These are phyloP conservation scores for Pammene aurita DNA, from an alignment of 2,888 invertebrate genomes.

Conservation along the genomic window DNA sequence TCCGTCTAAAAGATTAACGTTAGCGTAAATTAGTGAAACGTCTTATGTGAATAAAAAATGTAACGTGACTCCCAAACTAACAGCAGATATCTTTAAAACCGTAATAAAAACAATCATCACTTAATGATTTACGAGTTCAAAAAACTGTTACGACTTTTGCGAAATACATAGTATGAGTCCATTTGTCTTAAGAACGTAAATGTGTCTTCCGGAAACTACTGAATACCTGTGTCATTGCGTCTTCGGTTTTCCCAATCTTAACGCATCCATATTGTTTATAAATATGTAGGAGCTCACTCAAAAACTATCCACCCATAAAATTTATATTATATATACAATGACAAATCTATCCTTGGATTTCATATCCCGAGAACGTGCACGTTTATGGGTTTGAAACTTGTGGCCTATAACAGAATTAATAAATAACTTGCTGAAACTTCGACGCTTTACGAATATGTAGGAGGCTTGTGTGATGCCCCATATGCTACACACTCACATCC, in stretches of 20 bases:
- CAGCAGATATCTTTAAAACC: neutral
- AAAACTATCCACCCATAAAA: neutral
- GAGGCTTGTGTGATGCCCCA: no score
- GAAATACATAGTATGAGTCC: neutral
- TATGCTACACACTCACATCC: no score
- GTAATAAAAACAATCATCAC: conserved; percentile 1
- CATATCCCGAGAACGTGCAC: neutral
- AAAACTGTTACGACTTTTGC: neutral
- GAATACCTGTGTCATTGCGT: conserved; percentile 1
- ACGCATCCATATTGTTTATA: neutral
- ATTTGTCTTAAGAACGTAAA: neutral
- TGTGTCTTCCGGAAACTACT: neutral
- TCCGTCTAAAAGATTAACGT: conserved; percentile 6
- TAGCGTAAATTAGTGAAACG: neutral
- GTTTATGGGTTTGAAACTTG: no score
- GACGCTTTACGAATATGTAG: no score
- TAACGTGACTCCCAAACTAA: neutral
- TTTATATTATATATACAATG: neutral
- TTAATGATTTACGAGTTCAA: neutral
- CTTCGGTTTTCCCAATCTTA: neutral
- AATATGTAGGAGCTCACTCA: neutral
- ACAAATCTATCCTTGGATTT: neutral
- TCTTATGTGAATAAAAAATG: neutral
- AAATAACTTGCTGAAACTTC: no score
- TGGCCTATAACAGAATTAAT: no score